Evolutionary conservation across 35 echinoderm and acorn worm species (phyloP).

Genomic region (Heliocidaris tuberculata): DNA sequence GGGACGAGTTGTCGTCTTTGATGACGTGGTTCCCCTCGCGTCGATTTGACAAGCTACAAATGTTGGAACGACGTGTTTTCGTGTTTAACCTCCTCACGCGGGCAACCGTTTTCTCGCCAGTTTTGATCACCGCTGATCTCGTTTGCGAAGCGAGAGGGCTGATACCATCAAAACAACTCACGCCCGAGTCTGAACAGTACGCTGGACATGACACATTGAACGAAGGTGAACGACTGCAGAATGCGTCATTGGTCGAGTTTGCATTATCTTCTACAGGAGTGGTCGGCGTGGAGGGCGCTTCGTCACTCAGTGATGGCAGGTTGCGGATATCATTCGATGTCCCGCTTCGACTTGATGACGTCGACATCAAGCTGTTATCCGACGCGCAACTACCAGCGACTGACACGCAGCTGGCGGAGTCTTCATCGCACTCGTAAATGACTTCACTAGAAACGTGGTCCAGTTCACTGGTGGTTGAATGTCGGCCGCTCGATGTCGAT

Average conservation of each 20-base stretch:
- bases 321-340: neutral
- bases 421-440: slow-evolving; percentile 45
- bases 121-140: neutral
- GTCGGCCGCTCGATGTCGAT: slow-evolving; percentile 14
- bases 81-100: neutral
- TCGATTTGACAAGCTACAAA: neutral
- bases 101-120: slow-evolving; percentile 29
- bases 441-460: neutral
- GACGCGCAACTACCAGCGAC: slow-evolving; percentile 21
- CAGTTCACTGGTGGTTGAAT: slow-evolving; percentile 15
- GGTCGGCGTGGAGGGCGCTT: neutral
- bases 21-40: neutral
- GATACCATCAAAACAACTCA: slow-evolving; percentile 23
- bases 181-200: slow-evolving; percentile 24
- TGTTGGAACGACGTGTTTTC: neutral
- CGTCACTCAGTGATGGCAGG: slow-evolving; percentile 23
- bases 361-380: neutral
- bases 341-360: slow-evolving; percentile 23
- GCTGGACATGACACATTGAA: slow-evolving; percentile 11
- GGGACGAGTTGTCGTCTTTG: slow-evolving; percentile 43
- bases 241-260: neutral
- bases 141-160: slow-evolving; percentile 6
- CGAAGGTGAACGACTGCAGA: neutral
- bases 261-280: neutral
- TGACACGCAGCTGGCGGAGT: slow-evolving; percentile 38